Conservation (phyloP, 2,888 invertebrate genomes). For the Mycalesis mineus region DNA sequence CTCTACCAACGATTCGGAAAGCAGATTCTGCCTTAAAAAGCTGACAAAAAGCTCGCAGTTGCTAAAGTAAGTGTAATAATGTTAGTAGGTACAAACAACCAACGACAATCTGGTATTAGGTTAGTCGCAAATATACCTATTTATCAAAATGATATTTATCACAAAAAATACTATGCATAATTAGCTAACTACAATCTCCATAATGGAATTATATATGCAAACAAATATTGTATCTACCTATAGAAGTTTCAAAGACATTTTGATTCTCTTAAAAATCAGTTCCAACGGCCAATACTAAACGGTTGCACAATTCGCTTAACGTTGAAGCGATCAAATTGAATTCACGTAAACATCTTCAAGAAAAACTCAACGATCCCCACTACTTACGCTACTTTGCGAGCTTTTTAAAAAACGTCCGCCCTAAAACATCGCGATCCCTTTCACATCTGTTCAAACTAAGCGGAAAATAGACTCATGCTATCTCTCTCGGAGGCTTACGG, state of each 20-base stretch:
- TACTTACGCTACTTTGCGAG: conserved; percentile 71
- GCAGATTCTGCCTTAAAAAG: no score
- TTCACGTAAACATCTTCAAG: conserved; percentile 77
- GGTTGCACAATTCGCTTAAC: conserved; percentile 45
- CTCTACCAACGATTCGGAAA: no score
- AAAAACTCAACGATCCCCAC: conserved; percentile 77
- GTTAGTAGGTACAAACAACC: no score
- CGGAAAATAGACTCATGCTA: conserved; percentile 31
- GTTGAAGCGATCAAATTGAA: conserved; percentile 70
- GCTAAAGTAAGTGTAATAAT: no score
- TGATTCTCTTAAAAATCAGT: background rate
- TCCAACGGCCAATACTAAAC: conserved; percentile 43
- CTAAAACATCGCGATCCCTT: conserved; percentile 46
- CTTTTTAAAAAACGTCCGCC: conserved; percentile 71
- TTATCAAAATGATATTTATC: no score
- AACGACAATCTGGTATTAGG: no score
- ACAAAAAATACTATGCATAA: no score
- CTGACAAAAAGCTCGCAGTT: no score
- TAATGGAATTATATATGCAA: no score
- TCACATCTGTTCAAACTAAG: conserved; percentile 32
- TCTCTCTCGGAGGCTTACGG: conserved; percentile 66
- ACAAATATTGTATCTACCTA: no score
- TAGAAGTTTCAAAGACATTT: background rate
- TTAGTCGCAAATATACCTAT: no score
- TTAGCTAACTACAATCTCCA: no score